A percentile compares a stretch with the other conserved stretches of the same genome.
phyloP scores from a whole-genome alignment of 2,113 vertebrate genomes.

The Ochotona princeps region DNA sequence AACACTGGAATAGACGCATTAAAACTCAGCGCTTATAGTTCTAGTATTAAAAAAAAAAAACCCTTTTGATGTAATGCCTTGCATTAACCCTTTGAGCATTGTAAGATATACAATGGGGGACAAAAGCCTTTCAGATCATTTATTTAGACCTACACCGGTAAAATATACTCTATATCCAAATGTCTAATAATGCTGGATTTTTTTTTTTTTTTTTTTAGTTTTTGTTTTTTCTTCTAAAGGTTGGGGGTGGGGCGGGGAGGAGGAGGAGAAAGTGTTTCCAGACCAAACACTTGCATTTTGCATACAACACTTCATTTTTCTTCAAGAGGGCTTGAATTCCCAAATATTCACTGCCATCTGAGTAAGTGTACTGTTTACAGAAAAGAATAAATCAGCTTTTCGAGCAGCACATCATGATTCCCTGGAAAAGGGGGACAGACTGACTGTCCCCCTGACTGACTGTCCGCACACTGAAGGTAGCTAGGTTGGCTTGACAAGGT shows the following conservation, averaged over 20 bases:
- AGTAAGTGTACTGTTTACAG: slow-evolving; percentile 83
- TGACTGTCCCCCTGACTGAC: slow-evolving; percentile 52
- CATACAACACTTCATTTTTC: slow-evolving; percentile 82
- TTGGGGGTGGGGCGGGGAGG: slow-evolving; percentile 38
- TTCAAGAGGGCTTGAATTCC: slow-evolving; percentile 83
- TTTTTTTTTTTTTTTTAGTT: slow-evolving; percentile 2
- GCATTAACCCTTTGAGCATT: slow-evolving; percentile 92
- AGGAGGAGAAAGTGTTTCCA: slow-evolving; percentile 75
- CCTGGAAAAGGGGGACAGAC: slow-evolving; percentile 80
- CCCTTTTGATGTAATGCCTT: slow-evolving; percentile 88
- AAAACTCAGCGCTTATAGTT: slow-evolving; percentile 86
- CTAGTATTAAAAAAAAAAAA: slow-evolving; percentile 83
- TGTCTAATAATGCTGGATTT: slow-evolving; percentile 81
- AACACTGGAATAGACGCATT: slow-evolving; percentile 90
- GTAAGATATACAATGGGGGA: slow-evolving; percentile 85
- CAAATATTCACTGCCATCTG: slow-evolving; percentile 86
- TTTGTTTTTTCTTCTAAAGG: no score
- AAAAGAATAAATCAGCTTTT: slow-evolving; percentile 77
- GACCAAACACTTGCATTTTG: slow-evolving; percentile 85
- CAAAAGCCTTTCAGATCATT: slow-evolving; percentile 85
- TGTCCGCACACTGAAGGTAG: slow-evolving; percentile 81
- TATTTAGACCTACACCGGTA: slow-evolving; percentile 81
- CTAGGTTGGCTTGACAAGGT: slow-evolving; percentile 84
- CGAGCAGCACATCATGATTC: slow-evolving; percentile 78
- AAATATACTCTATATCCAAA: slow-evolving; percentile 83